Evolutionary conservation across 2,888 invertebrate species (phyloP), one percentile per base, ranked within the genome.

Genomic region (Drosophila recens): DNA sequence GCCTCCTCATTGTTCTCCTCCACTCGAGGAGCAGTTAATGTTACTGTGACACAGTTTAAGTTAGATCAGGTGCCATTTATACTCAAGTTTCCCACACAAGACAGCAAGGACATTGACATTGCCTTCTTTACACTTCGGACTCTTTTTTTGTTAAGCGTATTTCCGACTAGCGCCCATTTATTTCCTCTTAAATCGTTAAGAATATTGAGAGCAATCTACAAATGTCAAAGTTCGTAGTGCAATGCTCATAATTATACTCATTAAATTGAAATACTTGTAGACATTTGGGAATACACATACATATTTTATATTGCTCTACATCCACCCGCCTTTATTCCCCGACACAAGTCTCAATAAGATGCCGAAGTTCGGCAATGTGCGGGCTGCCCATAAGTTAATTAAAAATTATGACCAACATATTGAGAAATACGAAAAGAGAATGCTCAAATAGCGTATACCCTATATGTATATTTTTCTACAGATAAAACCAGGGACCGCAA

Each of bases 341-440:
- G 43, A 63, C 15, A 15, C 23, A 27, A 77, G 56, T 65, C 77
- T 75, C 75, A 72, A 77, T 75, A 71, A 69, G 72, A 69, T 10
- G 68, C 51, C 67, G 51, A 70, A 62, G 48, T 76, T 76, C 68
- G 66, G 54, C 51, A 59, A 71, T 76, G 78, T 72, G 82, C 79
- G 81, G 82, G 67, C 46, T 63, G 46, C 54, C 69, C 62, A 54
- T 65, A 67, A 78, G 82, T 78, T 84, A 84, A 84, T 84, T 84
- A 84, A 84, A 87, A 87, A 84, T 84, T 87, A 84, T 84, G 84
- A 79, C 84, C 78, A 80, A 38, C 38, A 58, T 30, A 48, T 48
- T 17, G 36, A 1, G 2, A 15, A 36, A n/a, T 11, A 15, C n/a
- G 13, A 2, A 34, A 13, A 4, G 11, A 34, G 15, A n/a, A 6